Base-by-base conservation (phyloP, 2,113 vertebrate genomes). In the Mystacornis crossleyi region DNA sequence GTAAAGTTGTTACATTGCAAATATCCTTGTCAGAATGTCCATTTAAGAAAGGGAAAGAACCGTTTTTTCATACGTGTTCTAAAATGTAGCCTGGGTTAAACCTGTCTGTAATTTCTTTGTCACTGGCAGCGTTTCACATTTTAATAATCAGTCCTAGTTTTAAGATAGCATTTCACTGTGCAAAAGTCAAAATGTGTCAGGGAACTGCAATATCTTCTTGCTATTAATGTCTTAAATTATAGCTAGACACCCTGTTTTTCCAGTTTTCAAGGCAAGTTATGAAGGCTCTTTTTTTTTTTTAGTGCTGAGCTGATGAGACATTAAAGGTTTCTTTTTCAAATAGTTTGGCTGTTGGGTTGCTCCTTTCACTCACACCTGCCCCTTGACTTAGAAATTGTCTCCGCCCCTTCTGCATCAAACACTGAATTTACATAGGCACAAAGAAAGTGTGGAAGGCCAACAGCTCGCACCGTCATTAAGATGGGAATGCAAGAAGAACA, bases 171-270 rank as follows among this genome's bases (percentile, higher is more conserved):
- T 75, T 96, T 95, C 5, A 3, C 72, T 18, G 23, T 42, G 36
- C 74, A 48, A 19, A 93, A 97, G 94, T 80, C 77, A 94, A 93
- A 94, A 95, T 95, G 86, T 89, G 93, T 95, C 97, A 96, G 87
- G 75, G 84, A 96, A 93, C 92, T 86, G 93, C 75, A 96, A 26
- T 81, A 85, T 95, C 91, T 93, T 87, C 93, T 94, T 81, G 94
- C 93, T 93, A 81, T 93, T 96, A 96, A 97, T 96, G 90, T 91
- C 90, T 97, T 95, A 96, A 94, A 97, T 96, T 96, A 95, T 94
- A 82, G 92, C 86, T 72, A 96, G 96, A 91, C 92, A 97, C 93
- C 97, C 96, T 97, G 98, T 98, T 98, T 98, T 98, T 98, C 98
- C 97, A 97, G 98, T 98, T 98, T 98, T 97, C 83, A 79, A 95